Percentiles rank a stretch among this genome's conserved stretches.
Conservation (phyloP, 2,113 vertebrate species). For the Atractosteus spatula region DNA sequence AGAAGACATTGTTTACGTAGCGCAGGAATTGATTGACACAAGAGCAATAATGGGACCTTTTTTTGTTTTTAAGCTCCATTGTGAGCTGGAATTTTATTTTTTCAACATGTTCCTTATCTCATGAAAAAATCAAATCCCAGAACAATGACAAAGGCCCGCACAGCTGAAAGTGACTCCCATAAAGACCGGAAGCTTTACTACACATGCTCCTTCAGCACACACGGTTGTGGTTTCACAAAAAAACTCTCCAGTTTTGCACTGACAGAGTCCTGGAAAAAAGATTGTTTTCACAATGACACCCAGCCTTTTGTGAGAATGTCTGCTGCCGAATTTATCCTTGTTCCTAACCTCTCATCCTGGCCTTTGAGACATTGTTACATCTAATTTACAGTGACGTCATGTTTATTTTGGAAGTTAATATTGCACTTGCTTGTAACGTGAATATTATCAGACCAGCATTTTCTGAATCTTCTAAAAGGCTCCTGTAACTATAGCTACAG, state of each 20-base stretch:
- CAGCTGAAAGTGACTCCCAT: not conserved
- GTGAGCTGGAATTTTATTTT: not conserved
- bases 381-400: not conserved
- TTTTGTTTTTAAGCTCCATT: not conserved
- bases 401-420: not conserved
- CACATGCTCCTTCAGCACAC: not conserved
- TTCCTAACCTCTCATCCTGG: conserved; percentile 14
- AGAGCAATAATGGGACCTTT: not conserved
- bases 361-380: not conserved
- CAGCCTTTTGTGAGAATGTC: not conserved
- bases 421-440: too few relatives aligned
- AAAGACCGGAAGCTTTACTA: conserved; percentile 12
- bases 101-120: not conserved
- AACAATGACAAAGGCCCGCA: conserved; percentile 5
- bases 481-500: too few relatives aligned
- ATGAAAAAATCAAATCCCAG: not conserved
- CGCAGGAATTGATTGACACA: not conserved
- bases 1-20: conserved; percentile 1
- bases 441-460: too few relatives aligned
- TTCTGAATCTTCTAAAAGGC: too few relatives aligned
- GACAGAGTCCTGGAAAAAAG: not conserved
- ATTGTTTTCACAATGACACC: conserved; percentile 15
- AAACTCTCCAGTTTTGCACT: not conserved
- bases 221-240: not conserved
- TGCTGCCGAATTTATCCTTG: conserved; percentile 3